Base-by-base conservation (phyloP, 1,140 invertebrate genomes). In the Antheraea mylitta region DNA sequence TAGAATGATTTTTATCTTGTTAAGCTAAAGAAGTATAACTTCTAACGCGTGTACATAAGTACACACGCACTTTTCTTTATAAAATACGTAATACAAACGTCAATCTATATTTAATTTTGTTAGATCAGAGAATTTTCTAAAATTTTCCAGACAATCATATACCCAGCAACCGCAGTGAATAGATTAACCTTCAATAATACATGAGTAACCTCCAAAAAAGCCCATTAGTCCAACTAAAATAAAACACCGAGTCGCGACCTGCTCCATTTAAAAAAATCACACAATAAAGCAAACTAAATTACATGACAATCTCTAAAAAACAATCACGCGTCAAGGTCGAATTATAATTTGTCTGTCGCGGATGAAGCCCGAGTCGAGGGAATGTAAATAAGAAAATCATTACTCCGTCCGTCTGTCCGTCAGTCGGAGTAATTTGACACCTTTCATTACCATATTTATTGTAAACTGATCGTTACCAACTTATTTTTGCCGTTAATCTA, bases 361-460 rank as follows among this genome's bases (percentile, higher is more conserved):
- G n/a, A 53, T 13, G 45, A 61, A 22, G 30, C 18, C 60, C 30
- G 45, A 71, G 59, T 45, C 62, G 22, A 75, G 69, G 71, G 77
- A 85, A 85, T 83, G 82, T 81, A 85, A 89, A 89, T 85, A 89
- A 83, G 80, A 86, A 86, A 87, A 86, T 83, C 83, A 86, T 85
- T 82, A 79, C 77, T 67, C 79, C 72, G 81, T 83, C 78, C 73
- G 79, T 78, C 76, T 76, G 80, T 82, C 78, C 71, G 78, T 83
- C 83, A 76, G 67, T 67, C 74, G 58, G 68, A 74, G 74, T 79
- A 79, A 82, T 79, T 76, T 79, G 73, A 84, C 76, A 80, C 78
- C 77, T 78, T 78, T 75, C 73, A 86, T 87, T 86, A 87, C 85
- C 84, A 87, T 89, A 89, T 87, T 87, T 87, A 87, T 88, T 85